These are phyloP conservation scores for Troides helena DNA, from an alignment of 2,888 invertebrate genomes.

Conservation along the genomic window DNA sequence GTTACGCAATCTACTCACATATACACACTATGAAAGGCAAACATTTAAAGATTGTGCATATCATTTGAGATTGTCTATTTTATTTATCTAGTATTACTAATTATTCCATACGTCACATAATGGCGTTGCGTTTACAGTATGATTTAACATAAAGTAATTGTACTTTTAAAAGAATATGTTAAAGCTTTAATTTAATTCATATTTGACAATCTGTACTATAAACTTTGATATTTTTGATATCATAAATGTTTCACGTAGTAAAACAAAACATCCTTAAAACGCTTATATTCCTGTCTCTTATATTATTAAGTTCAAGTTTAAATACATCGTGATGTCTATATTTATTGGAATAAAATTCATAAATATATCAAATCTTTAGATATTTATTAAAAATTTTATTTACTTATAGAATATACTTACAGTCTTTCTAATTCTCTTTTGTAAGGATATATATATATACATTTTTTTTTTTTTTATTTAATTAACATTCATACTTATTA, in stretches of 20 bases:
- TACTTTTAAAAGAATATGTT: not conserved
- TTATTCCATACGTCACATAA: not conserved
- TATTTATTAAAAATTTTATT: not conserved
- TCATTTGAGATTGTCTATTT: not conserved
- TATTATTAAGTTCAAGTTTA: not conserved
- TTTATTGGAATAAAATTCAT: too few relatives aligned
- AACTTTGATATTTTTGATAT: not conserved
- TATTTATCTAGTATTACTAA: not conserved
- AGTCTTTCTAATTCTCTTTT: not conserved
- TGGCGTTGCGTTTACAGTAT: not conserved
- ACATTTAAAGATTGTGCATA: not conserved
- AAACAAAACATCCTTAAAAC: not conserved
- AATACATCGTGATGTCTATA: too few relatives aligned
- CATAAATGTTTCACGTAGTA: not conserved
- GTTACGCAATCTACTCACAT: not conserved
- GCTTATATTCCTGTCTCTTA: not conserved
- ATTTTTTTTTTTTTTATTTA: not conserved
- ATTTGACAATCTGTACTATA: not conserved
- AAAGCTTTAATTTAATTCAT: not conserved
- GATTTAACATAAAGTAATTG: not conserved
- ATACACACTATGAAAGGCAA: not conserved
- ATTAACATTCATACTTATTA: slow-evolving; percentile 24
- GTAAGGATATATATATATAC: too few relatives aligned
- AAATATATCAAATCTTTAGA: too few relatives aligned
- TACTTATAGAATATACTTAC: not conserved